Evolutionary conservation across 2,797 vertebrate species (phyloP), one percentile per base, ranked within the genome.

Genomic region (Tragopan temminckii): DNA sequence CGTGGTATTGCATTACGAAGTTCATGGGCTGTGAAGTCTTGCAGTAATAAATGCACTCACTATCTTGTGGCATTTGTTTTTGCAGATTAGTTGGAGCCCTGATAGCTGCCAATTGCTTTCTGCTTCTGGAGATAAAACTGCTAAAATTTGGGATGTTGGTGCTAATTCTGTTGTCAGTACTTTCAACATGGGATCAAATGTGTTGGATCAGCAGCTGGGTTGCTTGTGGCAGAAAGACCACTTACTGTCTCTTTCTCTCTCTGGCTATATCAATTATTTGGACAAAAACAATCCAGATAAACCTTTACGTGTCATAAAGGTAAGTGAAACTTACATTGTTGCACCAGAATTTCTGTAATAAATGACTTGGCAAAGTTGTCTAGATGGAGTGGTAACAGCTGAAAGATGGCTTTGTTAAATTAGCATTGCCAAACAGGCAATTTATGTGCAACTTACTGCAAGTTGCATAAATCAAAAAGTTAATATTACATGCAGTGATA

Each of bases 231-330:
- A 99, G 98, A 98, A 99, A 38, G 96, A 99, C 94, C 98, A 99
- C 95, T 98, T 99, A 89, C 97, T 99, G 93, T 98, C 98, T 83
- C 17, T 99, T 89, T 99, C 99, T 35, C 96, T 99, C 92, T 99
- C 99, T 3, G 99, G 99, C 66, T 99, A 98, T 96, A 99, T 99
- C 98, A 99, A 99, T 97, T 99, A 99, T 96, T 97, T 99, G 98
- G 99, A 99, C 98, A 99, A 97, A 96, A 99, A 98, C 98, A 99
- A 98, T 96, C 99, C 99, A 27, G 93, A 98, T 97, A 98, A 98
- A 10, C 99, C 99, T 42, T 97, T 99, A 45, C 98, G 98, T 76
- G 94, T 98, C 50, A 91, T 99, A 96, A 99, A 99, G 99, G 99
- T 99, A 79, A 70, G 95, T 92, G 82, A 58, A 85, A 64, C 29